Conservation (phyloP, 2,888 invertebrate species). For the Lypha dubia region DNA sequence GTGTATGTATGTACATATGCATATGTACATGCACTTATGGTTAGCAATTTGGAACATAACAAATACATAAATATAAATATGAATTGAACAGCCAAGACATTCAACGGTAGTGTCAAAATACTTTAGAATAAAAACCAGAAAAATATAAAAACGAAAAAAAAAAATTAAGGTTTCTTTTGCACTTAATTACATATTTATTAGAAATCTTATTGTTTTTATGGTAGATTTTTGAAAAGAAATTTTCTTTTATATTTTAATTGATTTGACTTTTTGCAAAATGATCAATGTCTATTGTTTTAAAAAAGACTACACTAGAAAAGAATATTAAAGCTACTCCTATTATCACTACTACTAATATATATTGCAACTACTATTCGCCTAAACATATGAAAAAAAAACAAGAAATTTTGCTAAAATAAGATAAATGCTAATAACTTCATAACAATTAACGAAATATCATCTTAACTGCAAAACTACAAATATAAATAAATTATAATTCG, state of each 20-base stretch:
- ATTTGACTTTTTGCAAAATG: slow-evolving; percentile 27
- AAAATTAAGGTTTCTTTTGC: slow-evolving; percentile 56
- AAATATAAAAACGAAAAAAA: slow-evolving; percentile 28
- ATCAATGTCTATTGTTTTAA: slow-evolving; percentile 30
- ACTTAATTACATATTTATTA: slow-evolving; percentile 40
- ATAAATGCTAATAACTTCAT: slow-evolving; percentile 62
- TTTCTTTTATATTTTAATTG: slow-evolving; percentile 17
- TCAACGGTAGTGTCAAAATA: slow-evolving; percentile 51
- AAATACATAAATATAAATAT: slow-evolving; percentile 30
- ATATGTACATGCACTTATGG: slow-evolving; percentile 9
- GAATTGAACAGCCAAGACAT: slow-evolving; percentile 50
- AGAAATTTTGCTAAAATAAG: slow-evolving; percentile 59
- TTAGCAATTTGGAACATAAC: slow-evolving; percentile 41
- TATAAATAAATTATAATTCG: slow-evolving; percentile 51
- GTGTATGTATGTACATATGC: slow-evolving; percentile 1
- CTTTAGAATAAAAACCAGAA: slow-evolving; percentile 25
- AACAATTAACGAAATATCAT: slow-evolving; percentile 62
- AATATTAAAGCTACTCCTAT: slow-evolving; percentile 56
- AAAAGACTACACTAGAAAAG: slow-evolving; percentile 54
- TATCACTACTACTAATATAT: slow-evolving; percentile 63
- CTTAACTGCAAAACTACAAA: slow-evolving; percentile 48
- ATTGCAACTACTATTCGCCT: slow-evolving; percentile 68
- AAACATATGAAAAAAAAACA: slow-evolving; percentile 49
- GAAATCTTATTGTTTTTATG: slow-evolving; percentile 34
- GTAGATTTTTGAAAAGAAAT: slow-evolving; percentile 38